A percentile compares a stretch with the other conserved stretches of the same genome.
Evolutionary conservation across 2,113 vertebrate genomes (phyloP).

Genomic region (Lontra canadensis): DNA sequence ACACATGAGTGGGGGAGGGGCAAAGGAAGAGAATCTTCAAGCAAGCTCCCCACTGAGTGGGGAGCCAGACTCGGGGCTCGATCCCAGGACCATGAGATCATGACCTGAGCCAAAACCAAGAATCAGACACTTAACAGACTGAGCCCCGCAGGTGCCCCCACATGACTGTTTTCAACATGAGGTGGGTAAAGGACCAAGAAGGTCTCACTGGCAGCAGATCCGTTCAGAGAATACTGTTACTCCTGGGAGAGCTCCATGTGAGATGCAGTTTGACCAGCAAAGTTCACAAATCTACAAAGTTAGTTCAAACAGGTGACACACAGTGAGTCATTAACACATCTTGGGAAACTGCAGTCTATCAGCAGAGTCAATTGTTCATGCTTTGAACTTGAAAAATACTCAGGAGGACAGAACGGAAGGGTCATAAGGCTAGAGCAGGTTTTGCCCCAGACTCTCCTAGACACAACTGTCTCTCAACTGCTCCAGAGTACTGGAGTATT

Average conservation of each 20-base stretch:
- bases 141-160: not conserved
- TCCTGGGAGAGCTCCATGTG: not conserved
- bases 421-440: not conserved
- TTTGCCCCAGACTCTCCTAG: not conserved
- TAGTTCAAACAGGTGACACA: not conserved
- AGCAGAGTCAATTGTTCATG: not conserved
- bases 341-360: not conserved
- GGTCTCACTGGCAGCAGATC: not conserved
- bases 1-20: not conserved
- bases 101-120: not conserved
- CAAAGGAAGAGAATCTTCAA: not conserved
- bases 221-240: not conserved
- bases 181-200: not conserved
- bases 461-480: not conserved
- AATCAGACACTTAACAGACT: not conserved
- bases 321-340: not conserved
- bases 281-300: not conserved
- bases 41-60: not conserved
- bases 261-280: not conserved
- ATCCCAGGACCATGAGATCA: not conserved
- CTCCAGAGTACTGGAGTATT: not conserved
- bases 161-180: not conserved
- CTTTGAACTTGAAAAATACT: not conserved
- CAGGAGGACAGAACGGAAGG: not conserved
- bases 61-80: not conserved